These are phyloP conservation scores for Eilema caniola DNA, from an alignment of 2,888 invertebrate genomes.

Conservation along the genomic window DNA sequence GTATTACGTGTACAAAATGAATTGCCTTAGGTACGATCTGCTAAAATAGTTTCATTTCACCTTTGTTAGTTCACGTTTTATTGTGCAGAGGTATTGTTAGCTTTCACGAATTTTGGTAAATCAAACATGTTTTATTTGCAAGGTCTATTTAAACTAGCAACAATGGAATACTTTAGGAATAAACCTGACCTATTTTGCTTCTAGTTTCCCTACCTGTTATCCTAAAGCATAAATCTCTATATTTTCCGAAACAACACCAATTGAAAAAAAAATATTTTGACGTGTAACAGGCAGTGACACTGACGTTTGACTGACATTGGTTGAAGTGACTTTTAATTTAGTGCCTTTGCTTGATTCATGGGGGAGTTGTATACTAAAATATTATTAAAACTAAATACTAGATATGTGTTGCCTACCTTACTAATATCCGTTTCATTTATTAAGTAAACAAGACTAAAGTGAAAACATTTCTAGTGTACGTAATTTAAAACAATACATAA, in stretches of 20 bases:
- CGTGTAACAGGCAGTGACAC: background rate
- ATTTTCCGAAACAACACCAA: background rate
- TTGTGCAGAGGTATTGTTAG: no score
- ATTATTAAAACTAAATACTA: no score
- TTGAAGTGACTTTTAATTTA: constrained; percentile 2
- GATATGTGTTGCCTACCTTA: no score
- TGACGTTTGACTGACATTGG: background rate
- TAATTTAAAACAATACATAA: background rate
- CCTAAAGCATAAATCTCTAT: background rate
- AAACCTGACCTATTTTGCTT: background rate
- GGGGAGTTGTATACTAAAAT: background rate
- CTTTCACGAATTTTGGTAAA: background rate
- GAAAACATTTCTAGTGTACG: background rate
- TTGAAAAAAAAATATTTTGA: background rate
- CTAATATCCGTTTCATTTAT: no score
- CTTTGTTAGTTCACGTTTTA: no score
- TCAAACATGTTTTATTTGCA: background rate
- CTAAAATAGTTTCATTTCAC: no score
- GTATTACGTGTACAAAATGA: no score
- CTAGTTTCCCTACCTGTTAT: background rate
- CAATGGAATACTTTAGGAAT: background rate
- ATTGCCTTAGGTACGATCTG: no score
- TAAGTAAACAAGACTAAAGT: no score
- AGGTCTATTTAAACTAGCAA: background rate
- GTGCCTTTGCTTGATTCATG: background rate